Evolutionary conservation across 2,888 invertebrate species (phyloP).

Genomic region (Pristionchus entomophagus): DNA sequence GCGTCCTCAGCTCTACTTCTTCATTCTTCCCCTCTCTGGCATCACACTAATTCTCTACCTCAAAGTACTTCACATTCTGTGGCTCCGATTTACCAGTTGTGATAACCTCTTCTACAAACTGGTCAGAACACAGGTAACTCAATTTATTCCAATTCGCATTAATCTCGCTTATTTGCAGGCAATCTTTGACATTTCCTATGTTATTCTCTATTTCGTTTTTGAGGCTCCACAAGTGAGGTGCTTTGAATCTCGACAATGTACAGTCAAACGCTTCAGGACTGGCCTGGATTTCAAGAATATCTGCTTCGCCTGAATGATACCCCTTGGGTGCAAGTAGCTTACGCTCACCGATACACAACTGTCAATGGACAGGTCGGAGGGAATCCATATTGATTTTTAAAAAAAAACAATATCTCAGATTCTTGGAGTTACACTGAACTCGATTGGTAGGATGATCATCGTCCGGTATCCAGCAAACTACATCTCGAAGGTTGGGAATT

Average conservation of each 20-base stretch:
- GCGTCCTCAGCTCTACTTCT: slow-evolving; percentile 14
- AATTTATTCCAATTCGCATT: no score
- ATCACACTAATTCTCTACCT: not conserved
- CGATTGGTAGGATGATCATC: not conserved
- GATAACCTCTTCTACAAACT: not conserved
- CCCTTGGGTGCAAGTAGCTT: not conserved
- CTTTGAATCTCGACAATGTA: no score
- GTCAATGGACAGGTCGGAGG: not conserved
- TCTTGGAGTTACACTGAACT: not conserved
- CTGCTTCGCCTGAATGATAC: not conserved
- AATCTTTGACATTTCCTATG: not conserved
- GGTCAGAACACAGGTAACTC: not conserved
- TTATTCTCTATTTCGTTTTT: not conserved
- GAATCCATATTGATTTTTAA: no score
- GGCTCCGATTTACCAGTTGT: not conserved
- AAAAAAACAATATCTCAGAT: not conserved
- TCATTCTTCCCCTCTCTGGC: not conserved
- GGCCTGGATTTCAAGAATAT: not conserved
- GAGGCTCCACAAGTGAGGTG: not conserved
- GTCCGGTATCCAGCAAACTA: not conserved
- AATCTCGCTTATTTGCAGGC: not conserved
- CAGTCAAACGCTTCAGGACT: not conserved
- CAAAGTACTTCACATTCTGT: not conserved
- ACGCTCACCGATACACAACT: not conserved
- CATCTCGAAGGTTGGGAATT: not conserved